Evolutionary conservation across 2,113 vertebrate species (phyloP).

Genomic region (Callospermophilus lateralis): DNA sequence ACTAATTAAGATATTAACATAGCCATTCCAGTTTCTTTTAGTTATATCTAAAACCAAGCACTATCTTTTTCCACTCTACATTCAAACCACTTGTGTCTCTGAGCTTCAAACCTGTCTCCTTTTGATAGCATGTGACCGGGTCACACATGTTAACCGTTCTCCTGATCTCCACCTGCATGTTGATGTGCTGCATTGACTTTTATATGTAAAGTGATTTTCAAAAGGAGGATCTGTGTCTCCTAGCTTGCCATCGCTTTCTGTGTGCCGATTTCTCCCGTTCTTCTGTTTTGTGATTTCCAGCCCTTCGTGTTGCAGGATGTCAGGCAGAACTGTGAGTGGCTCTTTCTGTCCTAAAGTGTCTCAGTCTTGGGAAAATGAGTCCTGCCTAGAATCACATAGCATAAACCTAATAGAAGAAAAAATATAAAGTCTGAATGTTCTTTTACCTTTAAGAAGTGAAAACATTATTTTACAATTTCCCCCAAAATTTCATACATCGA

Average conservation of each 20-base stretch:
- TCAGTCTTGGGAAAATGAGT: neutral
- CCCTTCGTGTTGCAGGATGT: neutral
- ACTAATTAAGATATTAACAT: neutral
- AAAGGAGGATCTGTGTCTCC: fast-evolving
- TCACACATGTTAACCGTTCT: fast-evolving
- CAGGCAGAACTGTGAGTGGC: no score
- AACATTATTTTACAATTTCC: neutral
- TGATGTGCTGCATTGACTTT: neutral
- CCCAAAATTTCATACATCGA: neutral
- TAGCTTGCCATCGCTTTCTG: neutral
- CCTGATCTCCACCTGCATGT: neutral
- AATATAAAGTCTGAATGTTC: neutral
- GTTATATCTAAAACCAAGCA: neutral
- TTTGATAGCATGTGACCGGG: fast-evolving
- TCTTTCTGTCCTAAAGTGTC: neutral
- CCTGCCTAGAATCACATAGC: neutral
- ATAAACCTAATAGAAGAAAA: neutral
- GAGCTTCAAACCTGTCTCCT: no score
- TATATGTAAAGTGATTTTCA: neutral
- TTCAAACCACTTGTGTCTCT: neutral
- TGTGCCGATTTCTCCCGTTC: neutral
- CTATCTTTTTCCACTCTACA: no score
- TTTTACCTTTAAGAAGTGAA: neutral
- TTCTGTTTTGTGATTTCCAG: neutral
- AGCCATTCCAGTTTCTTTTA: neutral